Conservation (phyloP, 2,888 invertebrate genomes). For the Orthosia incerta region DNA sequence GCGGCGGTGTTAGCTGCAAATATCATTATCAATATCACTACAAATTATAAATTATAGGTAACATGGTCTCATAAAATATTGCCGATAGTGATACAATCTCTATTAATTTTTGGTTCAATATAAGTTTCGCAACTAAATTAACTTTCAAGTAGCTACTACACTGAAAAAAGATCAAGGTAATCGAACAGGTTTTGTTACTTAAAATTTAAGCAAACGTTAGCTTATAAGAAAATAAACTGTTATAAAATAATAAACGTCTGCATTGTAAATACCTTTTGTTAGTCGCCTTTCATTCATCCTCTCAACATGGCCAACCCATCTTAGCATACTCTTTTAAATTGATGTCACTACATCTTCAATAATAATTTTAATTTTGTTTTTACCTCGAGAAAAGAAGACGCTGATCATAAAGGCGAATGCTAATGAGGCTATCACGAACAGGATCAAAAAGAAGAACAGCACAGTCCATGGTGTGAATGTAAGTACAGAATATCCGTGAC, state of each 20-base stretch:
- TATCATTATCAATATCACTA: slow-evolving; percentile 32
- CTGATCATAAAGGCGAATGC: slow-evolving; percentile 95
- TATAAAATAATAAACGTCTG: too few species aligned
- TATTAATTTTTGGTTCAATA: background rate
- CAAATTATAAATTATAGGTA: slow-evolving; percentile 14
- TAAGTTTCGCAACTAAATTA: background rate
- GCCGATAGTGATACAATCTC: slow-evolving; percentile 7
- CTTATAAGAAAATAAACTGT: too few species aligned
- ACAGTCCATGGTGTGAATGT: slow-evolving; percentile 93
- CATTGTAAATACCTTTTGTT: too few species aligned
- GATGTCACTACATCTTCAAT: too few species aligned
- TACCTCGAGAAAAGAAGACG: slow-evolving; percentile 95
- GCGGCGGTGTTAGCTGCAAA: slow-evolving; percentile 95
- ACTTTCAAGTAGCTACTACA: background rate
- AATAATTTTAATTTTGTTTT: slow-evolving; percentile 63
- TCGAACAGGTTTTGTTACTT: too few species aligned
- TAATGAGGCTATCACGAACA: slow-evolving; percentile 94
- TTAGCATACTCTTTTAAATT: too few species aligned
- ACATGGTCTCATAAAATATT: slow-evolving; percentile 5
- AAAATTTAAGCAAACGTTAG: too few species aligned
- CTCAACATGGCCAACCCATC: too few species aligned
- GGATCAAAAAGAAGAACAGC: slow-evolving; percentile 93
- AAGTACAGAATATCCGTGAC: slow-evolving; percentile 91
- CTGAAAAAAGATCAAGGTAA: too few species aligned
- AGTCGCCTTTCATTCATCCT: too few species aligned